A percentile compares a stretch with the other conserved stretches of the same genome.
Evolutionary conservation across 1,140 invertebrate species (phyloP).

Genomic region (Leptinotarsa texana): DNA sequence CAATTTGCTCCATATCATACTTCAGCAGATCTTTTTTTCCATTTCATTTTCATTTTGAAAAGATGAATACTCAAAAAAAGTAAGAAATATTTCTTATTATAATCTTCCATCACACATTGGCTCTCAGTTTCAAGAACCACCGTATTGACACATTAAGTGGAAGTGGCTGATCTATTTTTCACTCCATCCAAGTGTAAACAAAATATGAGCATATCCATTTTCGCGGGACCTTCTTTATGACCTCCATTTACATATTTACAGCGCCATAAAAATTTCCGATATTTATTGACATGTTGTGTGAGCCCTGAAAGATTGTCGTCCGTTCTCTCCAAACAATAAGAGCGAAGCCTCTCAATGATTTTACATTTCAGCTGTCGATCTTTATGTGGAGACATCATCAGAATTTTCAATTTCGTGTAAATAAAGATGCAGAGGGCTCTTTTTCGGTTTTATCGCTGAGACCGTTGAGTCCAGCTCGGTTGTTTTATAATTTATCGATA

Average conservation of each 20-base stretch:
- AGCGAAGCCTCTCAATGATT: neutral
- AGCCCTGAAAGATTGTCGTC: neutral
- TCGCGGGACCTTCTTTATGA: neutral
- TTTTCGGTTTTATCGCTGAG: neutral
- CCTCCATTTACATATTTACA: conserved; percentile 6
- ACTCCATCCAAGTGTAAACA: neutral
- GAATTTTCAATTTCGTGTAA: conserved; percentile 2
- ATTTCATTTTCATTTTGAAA: too few species aligned
- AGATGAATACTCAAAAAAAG: too few species aligned
- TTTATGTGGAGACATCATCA: neutral
- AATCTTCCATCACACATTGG: too few species aligned
- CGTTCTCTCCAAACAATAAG: neutral
- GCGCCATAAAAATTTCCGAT: neutral
- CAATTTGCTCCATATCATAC: too few species aligned
- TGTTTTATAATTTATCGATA: neutral
- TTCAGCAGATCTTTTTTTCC: too few species aligned
- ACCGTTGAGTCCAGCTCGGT: neutral
- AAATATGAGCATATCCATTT: neutral
- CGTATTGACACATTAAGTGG: neutral
- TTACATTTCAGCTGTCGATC: neutral
- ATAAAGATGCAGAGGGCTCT: neutral
- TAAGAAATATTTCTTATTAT: too few species aligned
- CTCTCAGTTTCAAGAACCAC: neutral
- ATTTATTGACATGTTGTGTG: conserved; percentile 8
- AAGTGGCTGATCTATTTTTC: neutral